Evolutionary conservation across 2,113 vertebrate genomes (phyloP), one percentile per base, ranked within the genome.

Genomic region (Oxyura jamaicensis): DNA sequence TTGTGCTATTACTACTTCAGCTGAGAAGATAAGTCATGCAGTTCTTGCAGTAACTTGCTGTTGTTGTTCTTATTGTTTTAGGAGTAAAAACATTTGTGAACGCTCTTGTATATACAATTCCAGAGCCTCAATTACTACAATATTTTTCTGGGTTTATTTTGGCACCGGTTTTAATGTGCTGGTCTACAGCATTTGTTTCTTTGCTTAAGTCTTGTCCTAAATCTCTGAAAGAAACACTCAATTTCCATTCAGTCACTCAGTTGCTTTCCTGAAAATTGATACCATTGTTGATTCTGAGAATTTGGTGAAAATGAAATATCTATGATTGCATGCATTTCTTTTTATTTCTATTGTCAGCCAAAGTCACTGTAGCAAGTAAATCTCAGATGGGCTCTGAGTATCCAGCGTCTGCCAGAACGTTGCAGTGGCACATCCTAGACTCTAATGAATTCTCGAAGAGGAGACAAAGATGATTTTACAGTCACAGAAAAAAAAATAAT

Each of bases 111-210:
- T 41, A 52, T 65, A 53, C n/a, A 59, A 4, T 58, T 75, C 48
- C 76, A 65, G 60, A 60, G 76, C 73, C 72, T 66, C 29, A 81
- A 68, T 78, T 63, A 65, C 60, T 77, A 6, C 52, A 68, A 48
- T 22, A 4, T 96, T 88, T 44, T 79, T 83, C 60, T 86, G 62
- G 22, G 65, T 94, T 95, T 96, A 81, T 82, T 95, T 78, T 97
- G 95, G 92, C 91, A 92, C 21, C 31, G 3, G 8, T 66, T 60
- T 44, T 48, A 75, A 88, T 68, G 41, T 86, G 67, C 71, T 66
- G 58, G 62, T 73, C 88, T 92, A 53, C 52, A 83, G 66, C 28
- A 42, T 72, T 94, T 95, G 73, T 94, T 95, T 94, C 78, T 88
- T 96, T 96, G 68, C 86, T 90, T 83, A 83, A 72, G 21, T 92